A percentile compares a stretch with the other conserved stretches of the same genome.
Conservation (phyloP, 2,888 invertebrate genomes). For the Noctua janthe region DNA sequence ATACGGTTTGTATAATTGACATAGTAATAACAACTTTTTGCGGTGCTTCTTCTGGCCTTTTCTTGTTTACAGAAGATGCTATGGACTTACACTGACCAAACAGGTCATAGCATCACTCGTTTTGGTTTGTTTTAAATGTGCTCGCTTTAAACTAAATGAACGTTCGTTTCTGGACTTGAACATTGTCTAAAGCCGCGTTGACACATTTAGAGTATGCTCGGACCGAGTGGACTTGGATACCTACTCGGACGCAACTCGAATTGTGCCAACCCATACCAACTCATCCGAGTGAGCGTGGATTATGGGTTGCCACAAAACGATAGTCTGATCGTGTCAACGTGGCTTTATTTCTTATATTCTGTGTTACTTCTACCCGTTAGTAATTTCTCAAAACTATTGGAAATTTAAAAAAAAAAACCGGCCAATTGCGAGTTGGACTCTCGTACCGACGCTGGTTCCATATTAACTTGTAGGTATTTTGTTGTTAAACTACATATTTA, state of each 20-base stretch:
- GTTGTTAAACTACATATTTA: no score
- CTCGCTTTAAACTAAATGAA: neutral
- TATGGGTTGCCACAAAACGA: no score
- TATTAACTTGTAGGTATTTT: no score
- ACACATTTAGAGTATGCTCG: no score
- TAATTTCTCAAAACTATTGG: neutral
- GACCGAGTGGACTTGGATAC: no score
- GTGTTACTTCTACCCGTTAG: neutral
- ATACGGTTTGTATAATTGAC: conserved; percentile 79
- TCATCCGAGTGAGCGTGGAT: no score
- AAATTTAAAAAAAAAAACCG: neutral
- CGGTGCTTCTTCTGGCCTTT: neutral
- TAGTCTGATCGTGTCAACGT: no score
- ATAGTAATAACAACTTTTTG: neutral
- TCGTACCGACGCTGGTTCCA: no score
- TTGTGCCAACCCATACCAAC: no score
- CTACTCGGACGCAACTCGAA: no score
- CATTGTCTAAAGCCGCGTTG: neutral
- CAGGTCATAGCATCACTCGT: neutral
- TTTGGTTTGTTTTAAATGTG: neutral
- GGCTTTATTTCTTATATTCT: neutral
- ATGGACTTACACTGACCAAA: neutral
- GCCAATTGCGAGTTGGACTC: no score
- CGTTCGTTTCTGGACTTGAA: neutral
- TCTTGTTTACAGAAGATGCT: neutral